These are phyloP conservation scores for Lucilia sericata DNA, from an alignment of 1,140 invertebrate species.

Conservation along the genomic window DNA sequence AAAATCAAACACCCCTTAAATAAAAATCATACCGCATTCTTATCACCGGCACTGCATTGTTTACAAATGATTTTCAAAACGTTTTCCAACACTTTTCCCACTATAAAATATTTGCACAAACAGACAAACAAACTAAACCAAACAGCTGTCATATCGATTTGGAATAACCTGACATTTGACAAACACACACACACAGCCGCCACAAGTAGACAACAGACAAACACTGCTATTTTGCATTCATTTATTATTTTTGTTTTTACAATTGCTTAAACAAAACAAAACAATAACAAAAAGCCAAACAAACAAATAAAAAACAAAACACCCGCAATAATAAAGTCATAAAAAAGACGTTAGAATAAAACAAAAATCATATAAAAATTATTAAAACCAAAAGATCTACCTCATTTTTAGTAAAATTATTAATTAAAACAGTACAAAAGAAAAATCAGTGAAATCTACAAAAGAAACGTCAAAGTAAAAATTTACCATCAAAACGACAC, in stretches of 20 bases:
- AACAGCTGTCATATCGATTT: constrained; percentile 8
- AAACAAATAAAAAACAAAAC: neutral
- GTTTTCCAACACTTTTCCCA: neutral
- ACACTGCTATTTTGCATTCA: neutral
- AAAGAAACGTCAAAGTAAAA: no score
- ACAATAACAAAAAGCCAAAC: neutral
- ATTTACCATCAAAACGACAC: neutral
- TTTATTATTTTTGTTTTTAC: neutral
- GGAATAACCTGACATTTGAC: neutral
- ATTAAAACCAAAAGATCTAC: neutral
- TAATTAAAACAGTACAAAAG: constrained; percentile 5
- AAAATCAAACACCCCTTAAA: no score
- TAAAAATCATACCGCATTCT: neutral
- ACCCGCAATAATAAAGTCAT: neutral
- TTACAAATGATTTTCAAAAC: neutral
- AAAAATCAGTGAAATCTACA: neutral
- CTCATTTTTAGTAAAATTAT: neutral
- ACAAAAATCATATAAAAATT: neutral
- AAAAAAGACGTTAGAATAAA: neutral
- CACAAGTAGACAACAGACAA: neutral
- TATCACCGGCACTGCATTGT: neutral
- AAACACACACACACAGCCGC: neutral
- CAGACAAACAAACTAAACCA: neutral
- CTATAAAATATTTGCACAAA: neutral
- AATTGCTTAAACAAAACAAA: neutral